Base-by-base conservation (phyloP, 2,113 vertebrate species). In the Acrocephalus kingi region DNA sequence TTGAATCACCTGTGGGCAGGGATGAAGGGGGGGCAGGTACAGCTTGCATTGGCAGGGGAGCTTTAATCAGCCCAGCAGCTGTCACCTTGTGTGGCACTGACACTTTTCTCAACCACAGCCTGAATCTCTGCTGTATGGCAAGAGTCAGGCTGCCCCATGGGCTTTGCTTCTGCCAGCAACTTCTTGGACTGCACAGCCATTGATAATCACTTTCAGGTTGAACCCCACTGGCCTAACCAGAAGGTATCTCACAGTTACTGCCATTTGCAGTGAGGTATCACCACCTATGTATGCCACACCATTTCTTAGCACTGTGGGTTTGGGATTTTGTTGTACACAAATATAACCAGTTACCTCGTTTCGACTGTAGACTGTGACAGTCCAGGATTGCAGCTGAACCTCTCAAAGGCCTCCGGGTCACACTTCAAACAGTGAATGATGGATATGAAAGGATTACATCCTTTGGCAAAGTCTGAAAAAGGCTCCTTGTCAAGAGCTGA, bases 391-490 rank as follows among this genome's bases (percentile, higher is more conserved):
- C 33, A 77, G 35, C 45, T 52, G 48, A 72, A 49, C 35, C 39
- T 86, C 51, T 55, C 8, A 5, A n/a, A 67, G 48, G 66, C 33
- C 37, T 79, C 21, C 2, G 6, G 43, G 46, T 21, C 92, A 82
- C 15, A 31, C 51, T n/a, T 82, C 67, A 56, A 14, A 14, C 33
- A 66, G 25, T 0, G 0, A 41, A 58, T 46, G 71, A 54, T 23
- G 41, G 35, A 6, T 66, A 69, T 25, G 46, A 84, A 76, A 56
- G 11, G 15, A 54, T 62, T 31, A 9, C 14, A 43, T 13, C 0
- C 1, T 43, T 64, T 27, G 52, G 35, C 13, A 46, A 81, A 71
- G 18, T 33, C 80, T 62, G 51, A 52, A 69, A 73, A 80, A n/a
- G 22, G 25, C 13, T 21, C n/a, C 20, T 18, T n/a, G 21, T 63